A percentile compares a stretch with the other conserved stretches of the same genome.
Conservation (phyloP, 2,113 vertebrate genomes). For the Ploceus nigricollis region DNA sequence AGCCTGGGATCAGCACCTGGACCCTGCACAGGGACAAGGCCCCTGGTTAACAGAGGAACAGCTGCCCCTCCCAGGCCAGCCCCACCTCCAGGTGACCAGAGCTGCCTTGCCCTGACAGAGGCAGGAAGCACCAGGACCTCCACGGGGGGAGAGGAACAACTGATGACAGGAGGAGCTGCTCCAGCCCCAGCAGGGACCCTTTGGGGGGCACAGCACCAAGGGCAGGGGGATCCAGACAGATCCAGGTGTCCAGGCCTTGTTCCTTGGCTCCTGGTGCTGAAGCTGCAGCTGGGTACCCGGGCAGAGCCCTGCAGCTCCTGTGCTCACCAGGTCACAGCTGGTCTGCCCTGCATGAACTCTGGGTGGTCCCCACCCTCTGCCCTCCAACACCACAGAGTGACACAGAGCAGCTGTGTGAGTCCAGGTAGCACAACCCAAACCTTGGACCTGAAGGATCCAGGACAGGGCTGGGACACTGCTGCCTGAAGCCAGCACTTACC, state of each 20-base stretch:
- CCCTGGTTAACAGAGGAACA: background rate
- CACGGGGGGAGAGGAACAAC: background rate
- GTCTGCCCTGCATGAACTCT: background rate
- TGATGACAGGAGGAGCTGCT: background rate
- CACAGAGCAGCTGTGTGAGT: background rate
- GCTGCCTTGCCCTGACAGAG: background rate
- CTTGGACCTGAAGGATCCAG: background rate
- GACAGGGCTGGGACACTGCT: background rate
- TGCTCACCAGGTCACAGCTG: background rate
- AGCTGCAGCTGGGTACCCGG: background rate
- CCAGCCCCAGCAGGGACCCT: background rate
- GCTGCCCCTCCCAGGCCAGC: background rate
- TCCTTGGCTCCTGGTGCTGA: background rate
- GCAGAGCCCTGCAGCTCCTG: background rate
- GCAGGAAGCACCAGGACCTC: background rate
- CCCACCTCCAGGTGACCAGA: background rate
- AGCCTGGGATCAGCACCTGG: background rate
- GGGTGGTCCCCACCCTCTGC: background rate
- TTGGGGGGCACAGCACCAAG: background rate
- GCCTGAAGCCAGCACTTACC: background rate
- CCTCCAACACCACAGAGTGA: background rate
- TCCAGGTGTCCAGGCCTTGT: fast-evolving
- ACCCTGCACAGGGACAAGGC: background rate
- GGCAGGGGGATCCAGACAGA: background rate
- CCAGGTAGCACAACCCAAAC: background rate